Evolutionary conservation across 2,113 vertebrate genomes (phyloP), one percentile per base, ranked within the genome.

Genomic region (Campylomormyrus tamandua): DNA sequence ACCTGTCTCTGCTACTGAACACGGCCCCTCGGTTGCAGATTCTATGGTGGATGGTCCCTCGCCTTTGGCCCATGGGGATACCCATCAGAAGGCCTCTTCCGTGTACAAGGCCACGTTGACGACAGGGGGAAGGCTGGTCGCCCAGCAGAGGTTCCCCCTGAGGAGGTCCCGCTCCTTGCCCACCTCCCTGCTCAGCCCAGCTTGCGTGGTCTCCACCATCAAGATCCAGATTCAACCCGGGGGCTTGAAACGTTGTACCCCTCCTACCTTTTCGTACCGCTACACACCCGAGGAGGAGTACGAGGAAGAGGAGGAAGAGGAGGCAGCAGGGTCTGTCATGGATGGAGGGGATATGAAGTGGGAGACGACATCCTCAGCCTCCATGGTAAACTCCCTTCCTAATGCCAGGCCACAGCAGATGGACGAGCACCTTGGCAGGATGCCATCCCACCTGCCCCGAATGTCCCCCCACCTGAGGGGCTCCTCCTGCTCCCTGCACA

Each of bases 141-240:
- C 87, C 92, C 91, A 50, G 94, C 95, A 88, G 27, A 87, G 95
- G 74, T 96, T 91, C 91, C 97, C 97, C 17, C 91, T 99, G 2
- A 94, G 96, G 91, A 96, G 98, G 49, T 97, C 98, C 89, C 97
- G 96, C 87, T 99, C 98, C n/a, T 94, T 99, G 83, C 98, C 98
- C 4, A 93, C 95, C 77, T 95, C 97, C 0, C 90, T 98, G 46
- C 89, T 97, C 58, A 97, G 92, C 74, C 97, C 97, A 0, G 93
- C 97, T 8, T 96, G 94, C 88, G 96, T 98, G 0, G 97, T 99
- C 83, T 98, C 98, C 46, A 98, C 97, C 2, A 94, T 99, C 89
- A 97, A 97, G 27, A 97, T 99, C 83, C 97, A 96, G 83, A 92
- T 99, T 15, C 95, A 96, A 58, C 95, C 96, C 8, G 97, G 95